Evolutionary conservation across 2,113 vertebrate species (phyloP).

Genomic region (Pheucticus melanocephalus): DNA sequence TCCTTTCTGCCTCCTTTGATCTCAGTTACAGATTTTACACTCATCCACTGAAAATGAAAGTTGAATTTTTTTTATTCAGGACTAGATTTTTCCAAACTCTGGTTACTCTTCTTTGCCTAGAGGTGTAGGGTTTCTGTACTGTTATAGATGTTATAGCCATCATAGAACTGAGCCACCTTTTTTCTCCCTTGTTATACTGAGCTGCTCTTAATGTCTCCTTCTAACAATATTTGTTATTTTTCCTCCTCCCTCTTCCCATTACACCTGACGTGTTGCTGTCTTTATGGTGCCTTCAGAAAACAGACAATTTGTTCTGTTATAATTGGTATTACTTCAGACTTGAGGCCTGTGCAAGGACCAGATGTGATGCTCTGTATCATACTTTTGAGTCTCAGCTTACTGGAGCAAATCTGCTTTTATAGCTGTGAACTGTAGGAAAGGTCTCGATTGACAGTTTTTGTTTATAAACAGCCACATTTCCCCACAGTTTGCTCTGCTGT

Average conservation of each 20-base stretch:
- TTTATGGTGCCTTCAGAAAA: neutral
- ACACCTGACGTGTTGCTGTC: neutral
- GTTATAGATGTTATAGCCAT: neutral
- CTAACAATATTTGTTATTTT: neutral
- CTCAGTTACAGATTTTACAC: constrained; percentile 2
- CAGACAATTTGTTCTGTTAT: neutral
- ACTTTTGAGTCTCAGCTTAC: neutral
- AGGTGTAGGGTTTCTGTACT: neutral
- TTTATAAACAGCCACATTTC: neutral
- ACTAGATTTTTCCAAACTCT: neutral
- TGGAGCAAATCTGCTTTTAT: neutral
- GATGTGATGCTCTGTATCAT: neutral
- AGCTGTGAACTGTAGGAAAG: neutral
- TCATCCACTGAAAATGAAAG: neutral
- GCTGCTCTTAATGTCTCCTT: neutral
- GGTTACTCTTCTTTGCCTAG: neutral
- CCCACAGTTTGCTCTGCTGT: neutral
- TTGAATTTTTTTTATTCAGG: neutral
- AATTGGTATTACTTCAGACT: neutral
- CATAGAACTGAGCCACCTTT: neutral
- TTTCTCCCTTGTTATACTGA: neutral
- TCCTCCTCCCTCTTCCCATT: neutral
- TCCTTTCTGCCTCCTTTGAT: constrained; percentile 4
- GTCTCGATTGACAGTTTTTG: neutral
- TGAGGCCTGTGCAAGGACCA: neutral